phyloP scores from a whole-genome alignment of 2,113 vertebrate species.

The Origma solitaria region DNA sequence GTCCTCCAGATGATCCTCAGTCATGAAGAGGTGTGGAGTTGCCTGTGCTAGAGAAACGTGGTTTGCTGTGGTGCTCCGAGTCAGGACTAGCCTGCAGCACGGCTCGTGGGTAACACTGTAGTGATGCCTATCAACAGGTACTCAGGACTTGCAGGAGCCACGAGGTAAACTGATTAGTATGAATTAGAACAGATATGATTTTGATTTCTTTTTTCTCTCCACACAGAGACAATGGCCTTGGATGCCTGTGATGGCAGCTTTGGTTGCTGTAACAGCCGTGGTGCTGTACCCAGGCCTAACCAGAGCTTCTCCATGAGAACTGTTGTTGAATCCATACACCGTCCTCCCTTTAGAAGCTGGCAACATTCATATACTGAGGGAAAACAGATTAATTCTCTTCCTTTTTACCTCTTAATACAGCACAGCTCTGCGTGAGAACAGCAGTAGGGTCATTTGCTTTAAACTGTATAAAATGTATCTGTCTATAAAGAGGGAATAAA shows the following conservation, averaged over 20 bases:
- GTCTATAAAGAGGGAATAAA: conserved; percentile 94
- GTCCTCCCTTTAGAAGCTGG: conserved; percentile 81
- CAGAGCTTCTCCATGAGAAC: conserved; percentile 88
- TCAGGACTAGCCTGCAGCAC: conserved; percentile 18
- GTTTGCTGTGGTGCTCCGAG: not conserved
- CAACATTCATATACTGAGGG: conserved; percentile 77
- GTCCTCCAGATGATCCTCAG: not conserved
- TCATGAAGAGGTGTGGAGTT: not conserved
- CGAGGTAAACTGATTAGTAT: conserved; percentile 49
- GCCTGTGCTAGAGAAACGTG: not conserved
- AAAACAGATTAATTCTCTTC: conserved; percentile 77
- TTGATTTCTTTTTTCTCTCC: conserved; percentile 78
- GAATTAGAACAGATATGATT: conserved; percentile 70
- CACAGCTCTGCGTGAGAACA: conserved; percentile 77
- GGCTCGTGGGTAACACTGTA: not conserved
- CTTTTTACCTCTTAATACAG: conserved; percentile 82
- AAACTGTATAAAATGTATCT: conserved; percentile 95
- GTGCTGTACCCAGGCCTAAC: conserved; percentile 94
- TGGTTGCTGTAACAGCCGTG: conserved; percentile 92
- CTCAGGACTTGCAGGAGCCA: conserved; percentile 59
- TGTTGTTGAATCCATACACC: conserved; percentile 78
- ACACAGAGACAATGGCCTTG: conserved; percentile 95
- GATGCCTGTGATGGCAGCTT: conserved; percentile 96
- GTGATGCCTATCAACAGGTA: conserved; percentile 43
- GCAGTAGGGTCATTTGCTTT: conserved; percentile 83